These are phyloP conservation scores for Calliphora vomitoria DNA, from an alignment of 2,888 invertebrate species.

Conservation along the genomic window DNA sequence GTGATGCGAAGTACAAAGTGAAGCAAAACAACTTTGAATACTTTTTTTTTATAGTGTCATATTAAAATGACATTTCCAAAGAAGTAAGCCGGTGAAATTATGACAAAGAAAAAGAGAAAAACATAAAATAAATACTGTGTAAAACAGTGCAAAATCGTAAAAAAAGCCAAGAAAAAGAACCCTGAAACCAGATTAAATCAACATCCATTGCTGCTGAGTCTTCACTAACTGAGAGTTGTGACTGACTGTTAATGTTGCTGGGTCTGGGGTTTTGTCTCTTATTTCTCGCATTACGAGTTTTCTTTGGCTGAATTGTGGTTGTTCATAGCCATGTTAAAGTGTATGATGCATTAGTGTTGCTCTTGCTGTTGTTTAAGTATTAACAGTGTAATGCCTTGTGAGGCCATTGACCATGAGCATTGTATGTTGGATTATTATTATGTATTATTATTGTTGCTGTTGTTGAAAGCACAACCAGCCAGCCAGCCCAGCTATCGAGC, in stretches of 20 bases:
- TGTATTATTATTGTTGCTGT: slow-evolving; percentile 62
- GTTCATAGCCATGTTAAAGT: slow-evolving; percentile 25
- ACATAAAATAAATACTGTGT: slow-evolving; percentile 16
- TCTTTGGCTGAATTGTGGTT: slow-evolving; percentile 52
- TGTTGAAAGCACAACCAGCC: slow-evolving; percentile 76
- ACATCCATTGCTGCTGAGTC: background rate
- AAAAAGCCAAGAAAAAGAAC: slow-evolving; percentile 2
- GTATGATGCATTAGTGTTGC: slow-evolving; percentile 46
- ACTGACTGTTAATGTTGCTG: slow-evolving; percentile 4
- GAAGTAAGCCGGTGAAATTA: slow-evolving; percentile 48
- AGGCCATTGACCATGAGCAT: slow-evolving; percentile 83
- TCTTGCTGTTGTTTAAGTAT: slow-evolving; percentile 36
- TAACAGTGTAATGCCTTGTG: slow-evolving; percentile 79
- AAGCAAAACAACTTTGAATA: slow-evolving; percentile 26
- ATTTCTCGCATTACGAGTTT: slow-evolving; percentile 49
- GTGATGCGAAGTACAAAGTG: slow-evolving; percentile 23
- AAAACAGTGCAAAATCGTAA: slow-evolving; percentile 34
- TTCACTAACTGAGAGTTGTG: background rate
- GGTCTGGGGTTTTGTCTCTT: slow-evolving; percentile 24
- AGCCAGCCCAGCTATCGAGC: slow-evolving; percentile 66
- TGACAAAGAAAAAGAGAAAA: slow-evolving; percentile 39
- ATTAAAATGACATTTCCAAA: slow-evolving; percentile 60
- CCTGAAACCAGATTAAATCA: slow-evolving; percentile 55
- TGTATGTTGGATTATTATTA: slow-evolving; percentile 66
- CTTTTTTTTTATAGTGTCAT: slow-evolving; percentile 51